Base-by-base conservation (phyloP, 1,140 invertebrate genomes). In the Tetramorium parvispinum region DNA sequence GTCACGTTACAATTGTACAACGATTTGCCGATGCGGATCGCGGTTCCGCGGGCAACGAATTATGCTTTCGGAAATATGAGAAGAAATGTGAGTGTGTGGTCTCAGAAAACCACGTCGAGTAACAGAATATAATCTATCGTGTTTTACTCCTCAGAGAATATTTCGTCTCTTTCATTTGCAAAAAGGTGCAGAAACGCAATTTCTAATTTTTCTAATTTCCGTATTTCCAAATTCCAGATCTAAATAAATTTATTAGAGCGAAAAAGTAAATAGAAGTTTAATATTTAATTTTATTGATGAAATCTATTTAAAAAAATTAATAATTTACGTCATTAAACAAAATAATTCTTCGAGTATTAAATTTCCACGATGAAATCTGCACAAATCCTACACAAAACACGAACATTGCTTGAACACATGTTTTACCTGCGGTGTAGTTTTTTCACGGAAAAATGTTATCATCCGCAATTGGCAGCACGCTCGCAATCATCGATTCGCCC, bases 381-480 rank as follows among this genome's bases (percentile, higher is more conserved):
- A 73, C 32, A 32, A 32, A 32, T 16, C 18, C n/a, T 24, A 6
- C 1, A 49, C 18, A 43, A 57, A 82, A 71, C 21, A 49, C 24
- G 21, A 32, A 57, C 6, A 73, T 59, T 59, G 79, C 18, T 61
- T 18, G 37, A 16, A 83, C 11, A 57, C 49, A 53, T 27, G 79
- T 73, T 83, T n/a, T 51, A 71, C 24, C 32, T 70, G 24, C 53
- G 77, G 37, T 57, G 37, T 51, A 32, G 59, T 66, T 70, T 65
- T 71, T 82, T 59, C 24, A n/a, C 24, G 18, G 43, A 73, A 61
- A 83, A 83, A 83, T 83, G 53, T 83, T 73, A 73, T 83, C 21
- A 27, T 68, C 51, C 37, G 11, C 78, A 49, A 83, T 83, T 55
- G 66, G 18, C 40, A 13, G 40, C 51, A 32, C 43, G 65, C 43